These are phyloP conservation scores for Craterocephalus amniculus DNA, from an alignment of 2,797 vertebrate genomes.

Conservation along the genomic window DNA sequence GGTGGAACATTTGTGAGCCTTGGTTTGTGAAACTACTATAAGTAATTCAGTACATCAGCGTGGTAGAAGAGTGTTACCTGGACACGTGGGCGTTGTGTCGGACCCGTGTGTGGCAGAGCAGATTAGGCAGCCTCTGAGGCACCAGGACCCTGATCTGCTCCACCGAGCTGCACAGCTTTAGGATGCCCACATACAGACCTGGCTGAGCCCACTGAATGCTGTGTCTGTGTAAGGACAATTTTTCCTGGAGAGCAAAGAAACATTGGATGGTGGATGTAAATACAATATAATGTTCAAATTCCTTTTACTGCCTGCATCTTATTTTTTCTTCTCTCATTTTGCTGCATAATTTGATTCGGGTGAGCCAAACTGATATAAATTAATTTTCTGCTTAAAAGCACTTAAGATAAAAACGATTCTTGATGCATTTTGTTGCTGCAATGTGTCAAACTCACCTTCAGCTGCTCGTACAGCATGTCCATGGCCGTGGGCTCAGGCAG, in stretches of 20 bases:
- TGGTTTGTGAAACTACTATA: background rate
- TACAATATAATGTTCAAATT: background rate
- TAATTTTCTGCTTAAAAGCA: slow-evolving; percentile 8
- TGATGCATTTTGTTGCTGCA: background rate
- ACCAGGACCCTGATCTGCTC: slow-evolving; percentile 85
- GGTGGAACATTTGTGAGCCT: accelerated
- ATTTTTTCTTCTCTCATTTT: background rate
- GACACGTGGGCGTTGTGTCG: slow-evolving; percentile 80
- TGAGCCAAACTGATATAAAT: slow-evolving; percentile 13
- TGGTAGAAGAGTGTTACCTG: slow-evolving; percentile 60
- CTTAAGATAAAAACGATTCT: slow-evolving; percentile 15
- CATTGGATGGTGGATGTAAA: background rate
- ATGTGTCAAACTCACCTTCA: slow-evolving; percentile 71
- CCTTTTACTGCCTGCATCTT: background rate
- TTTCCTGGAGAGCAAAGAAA: slow-evolving; percentile 70
- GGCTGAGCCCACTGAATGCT: slow-evolving; percentile 74
- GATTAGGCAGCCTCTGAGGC: slow-evolving; percentile 81
- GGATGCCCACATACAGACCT: slow-evolving; percentile 82
- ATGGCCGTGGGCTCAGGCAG: slow-evolving; percentile 82
- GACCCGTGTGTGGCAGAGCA: slow-evolving; percentile 81
- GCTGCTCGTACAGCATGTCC: slow-evolving; percentile 79
- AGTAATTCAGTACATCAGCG: background rate
- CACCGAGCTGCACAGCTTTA: slow-evolving; percentile 84
- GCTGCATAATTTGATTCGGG: slow-evolving; percentile 19
- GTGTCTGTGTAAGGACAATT: slow-evolving; percentile 79